Evolutionary conservation across 2,113 vertebrate genomes (phyloP), one percentile per base, ranked within the genome.

Genomic region (Nicator chloris): DNA sequence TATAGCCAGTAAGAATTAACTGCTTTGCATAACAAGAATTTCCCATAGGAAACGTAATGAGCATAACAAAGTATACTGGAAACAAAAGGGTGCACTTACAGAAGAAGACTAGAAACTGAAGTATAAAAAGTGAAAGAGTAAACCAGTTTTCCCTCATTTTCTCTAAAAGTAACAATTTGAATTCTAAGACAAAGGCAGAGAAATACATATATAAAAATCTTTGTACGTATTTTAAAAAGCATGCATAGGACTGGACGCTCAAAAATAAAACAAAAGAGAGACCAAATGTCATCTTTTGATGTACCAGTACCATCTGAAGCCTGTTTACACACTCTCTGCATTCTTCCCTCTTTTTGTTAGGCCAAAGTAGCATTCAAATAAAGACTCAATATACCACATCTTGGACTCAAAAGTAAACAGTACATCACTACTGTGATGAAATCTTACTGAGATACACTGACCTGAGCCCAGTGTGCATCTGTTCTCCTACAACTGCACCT

Each of bases 11-110:
- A 86, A 75, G 80, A 86, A 88, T 7, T 11, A 54, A 50, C 86
- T 94, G 88, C 72, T 96, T 92, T 90, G 72, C 86, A 78, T 81
- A 66, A 90, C 50, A 93, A 88, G 50, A 90, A 88, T 84, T 93
- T 93, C 71, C 80, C 68, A 56, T 3, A 88, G 50, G 76, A 96
- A 88, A 78, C 0, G 0, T 56, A 86, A 97, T 71, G 51, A 92
- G 72, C 49, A n/a, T 92, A 88, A 75, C 45, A 37, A 86, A 94
- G 66, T 86, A n/a, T 6, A 76, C 2, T 44, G 24, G 65, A 88
- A 94, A 86, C 78, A 90, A 92, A 89, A 64, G 35, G 47, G 50
- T 26, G 26, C 56, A 65, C 31, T 79, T 87, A 51, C 28, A 20
- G 50, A 83, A 90, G 37, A 83, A 35, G 24, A 81, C 20, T 33